Evolutionary conservation across 2,888 invertebrate genomes (phyloP).

Genomic region (Hoplodrina ambigua): DNA sequence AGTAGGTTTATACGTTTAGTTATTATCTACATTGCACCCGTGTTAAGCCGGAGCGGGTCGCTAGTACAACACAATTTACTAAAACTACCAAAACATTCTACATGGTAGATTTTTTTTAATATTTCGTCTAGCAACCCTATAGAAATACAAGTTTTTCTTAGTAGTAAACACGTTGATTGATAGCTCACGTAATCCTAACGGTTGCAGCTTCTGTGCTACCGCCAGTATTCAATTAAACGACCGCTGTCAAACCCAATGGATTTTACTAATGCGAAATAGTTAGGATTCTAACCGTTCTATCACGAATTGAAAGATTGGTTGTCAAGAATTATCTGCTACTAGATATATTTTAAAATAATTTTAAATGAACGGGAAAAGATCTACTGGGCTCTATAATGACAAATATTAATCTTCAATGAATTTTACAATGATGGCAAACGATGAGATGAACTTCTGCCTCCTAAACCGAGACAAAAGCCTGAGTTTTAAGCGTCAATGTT

Average conservation of each 20-base stretch:
- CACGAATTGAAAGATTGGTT: background rate
- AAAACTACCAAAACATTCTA: too few relatives aligned
- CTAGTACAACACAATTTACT: too few relatives aligned
- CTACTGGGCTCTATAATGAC: too few relatives aligned
- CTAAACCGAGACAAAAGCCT: background rate
- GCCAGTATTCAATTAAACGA: constrained; percentile 24
- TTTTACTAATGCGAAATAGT: constrained; percentile 5
- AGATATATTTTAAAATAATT: background rate
- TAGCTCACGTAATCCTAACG: constrained; percentile 54
- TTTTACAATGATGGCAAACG: background rate
- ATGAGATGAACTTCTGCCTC: too few relatives aligned
- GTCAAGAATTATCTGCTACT: background rate
- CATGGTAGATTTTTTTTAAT: background rate
- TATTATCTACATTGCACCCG: too few relatives aligned
- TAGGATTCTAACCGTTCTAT: background rate
- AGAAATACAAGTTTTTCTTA: constrained; percentile 49
- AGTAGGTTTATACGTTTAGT: too few relatives aligned
- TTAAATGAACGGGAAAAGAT: background rate
- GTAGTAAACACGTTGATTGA: constrained; percentile 53
- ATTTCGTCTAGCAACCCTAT: constrained; percentile 12
- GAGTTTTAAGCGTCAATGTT: background rate
- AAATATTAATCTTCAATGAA: too few relatives aligned
- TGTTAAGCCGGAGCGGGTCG: too few relatives aligned
- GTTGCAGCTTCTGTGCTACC: constrained; percentile 49
- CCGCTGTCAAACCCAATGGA: constrained; percentile 21